These are phyloP conservation scores for Pseudomyrmex cubaensis DNA, from an alignment of 1,140 invertebrate genomes.

Conservation along the genomic window DNA sequence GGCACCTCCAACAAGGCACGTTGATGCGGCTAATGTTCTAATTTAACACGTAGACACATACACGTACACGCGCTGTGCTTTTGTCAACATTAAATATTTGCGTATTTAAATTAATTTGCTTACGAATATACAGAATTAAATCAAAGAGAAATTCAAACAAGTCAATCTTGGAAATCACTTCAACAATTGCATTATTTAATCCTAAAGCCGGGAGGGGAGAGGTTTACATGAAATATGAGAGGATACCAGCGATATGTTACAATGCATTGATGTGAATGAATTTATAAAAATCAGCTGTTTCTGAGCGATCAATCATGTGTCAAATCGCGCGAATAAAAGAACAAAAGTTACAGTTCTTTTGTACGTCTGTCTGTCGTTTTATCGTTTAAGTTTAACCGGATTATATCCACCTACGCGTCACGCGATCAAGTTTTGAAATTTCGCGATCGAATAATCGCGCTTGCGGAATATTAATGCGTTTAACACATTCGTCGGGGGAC, in stretches of 20 bases:
- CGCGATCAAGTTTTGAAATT: slow-evolving; percentile 17
- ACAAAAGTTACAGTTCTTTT: no score
- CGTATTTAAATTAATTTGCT: slow-evolving; percentile 33
- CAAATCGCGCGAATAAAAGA: neutral
- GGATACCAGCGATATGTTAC: no score
- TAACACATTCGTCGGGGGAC: slow-evolving; percentile 51
- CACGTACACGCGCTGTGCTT: slow-evolving; percentile 5
- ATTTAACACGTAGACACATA: neutral
- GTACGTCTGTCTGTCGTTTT: neutral
- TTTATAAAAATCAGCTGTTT: neutral
- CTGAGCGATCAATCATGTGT: neutral
- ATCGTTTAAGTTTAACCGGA: neutral
- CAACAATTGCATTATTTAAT: neutral
- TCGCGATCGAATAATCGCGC: slow-evolving; percentile 58
- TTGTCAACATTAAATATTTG: slow-evolving; percentile 8
- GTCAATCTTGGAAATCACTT: neutral
- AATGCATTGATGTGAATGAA: neutral
- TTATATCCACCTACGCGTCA: neutral
- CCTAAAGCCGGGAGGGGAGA: neutral
- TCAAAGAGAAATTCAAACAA: neutral
- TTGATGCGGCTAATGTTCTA: slow-evolving; percentile 52
- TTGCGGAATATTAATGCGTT: slow-evolving; percentile 68
- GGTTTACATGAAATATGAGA: no score
- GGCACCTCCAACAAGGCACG: slow-evolving; percentile 9
- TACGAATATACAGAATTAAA: neutral